Evolutionary conservation across 2,888 invertebrate genomes (phyloP).

Genomic region (Ichneumon xanthorius): DNA sequence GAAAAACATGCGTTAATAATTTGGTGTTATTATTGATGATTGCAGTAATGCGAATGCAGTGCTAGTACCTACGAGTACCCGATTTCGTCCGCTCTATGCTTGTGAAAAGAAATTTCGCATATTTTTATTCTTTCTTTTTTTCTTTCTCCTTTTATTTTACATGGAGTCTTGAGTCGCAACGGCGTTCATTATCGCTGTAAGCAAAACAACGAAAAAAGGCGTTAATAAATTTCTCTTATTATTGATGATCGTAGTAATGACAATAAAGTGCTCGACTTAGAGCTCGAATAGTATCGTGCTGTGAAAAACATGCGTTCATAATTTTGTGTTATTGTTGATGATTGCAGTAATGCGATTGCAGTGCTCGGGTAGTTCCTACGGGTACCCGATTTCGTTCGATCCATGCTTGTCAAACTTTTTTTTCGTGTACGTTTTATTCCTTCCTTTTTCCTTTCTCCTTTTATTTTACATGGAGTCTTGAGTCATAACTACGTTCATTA

Average conservation of each 20-base stretch:
- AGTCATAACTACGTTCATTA: background rate
- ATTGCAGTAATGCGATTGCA: background rate
- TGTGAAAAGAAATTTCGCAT: background rate
- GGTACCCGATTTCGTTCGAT: conserved; percentile 69
- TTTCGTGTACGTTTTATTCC: background rate
- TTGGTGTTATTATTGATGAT: too few relatives aligned
- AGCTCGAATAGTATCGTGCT: too few relatives aligned
- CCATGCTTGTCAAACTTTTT: conserved; percentile 3
- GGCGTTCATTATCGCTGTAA: too few relatives aligned
- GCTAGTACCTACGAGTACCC: conserved; percentile 69
- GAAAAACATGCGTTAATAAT: background rate
- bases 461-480: background rate
- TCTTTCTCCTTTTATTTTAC: background rate
- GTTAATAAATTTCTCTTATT: background rate
- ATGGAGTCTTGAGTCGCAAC: background rate
- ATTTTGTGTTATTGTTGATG: background rate
- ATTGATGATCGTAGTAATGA: background rate
- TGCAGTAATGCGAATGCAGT: conserved; percentile 42
- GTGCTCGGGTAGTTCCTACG: conserved; percentile 71
- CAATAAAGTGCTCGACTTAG: background rate
- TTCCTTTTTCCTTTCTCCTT: background rate
- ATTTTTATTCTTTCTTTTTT: background rate
- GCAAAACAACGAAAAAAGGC: background rate
- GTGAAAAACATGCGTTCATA: too few relatives aligned
- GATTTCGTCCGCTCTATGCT: conserved; percentile 64